Evolutionary conservation across 2,797 vertebrate genomes (phyloP), one percentile per base, ranked within the genome.

Genomic region (Enteromius radiatus): DNA sequence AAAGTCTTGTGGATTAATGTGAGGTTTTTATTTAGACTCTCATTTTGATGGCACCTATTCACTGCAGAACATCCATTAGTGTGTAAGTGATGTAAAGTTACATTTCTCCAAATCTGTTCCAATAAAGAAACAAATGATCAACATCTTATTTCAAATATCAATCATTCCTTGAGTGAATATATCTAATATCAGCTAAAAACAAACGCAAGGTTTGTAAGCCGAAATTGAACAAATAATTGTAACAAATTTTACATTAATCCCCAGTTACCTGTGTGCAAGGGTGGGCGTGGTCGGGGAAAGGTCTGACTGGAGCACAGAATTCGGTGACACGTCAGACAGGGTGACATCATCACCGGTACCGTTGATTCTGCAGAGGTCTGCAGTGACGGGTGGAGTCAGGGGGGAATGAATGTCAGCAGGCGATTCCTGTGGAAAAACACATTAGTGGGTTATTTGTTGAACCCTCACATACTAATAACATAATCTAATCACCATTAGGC

Each of bases 391-490:
- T 0, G 98, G 97, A 36, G 96, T 98, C 91, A 98, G 90, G 89
- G 98, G 98, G 91, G 97, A 98, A 47, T 97, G 95, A 80, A 99
- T 96, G 87, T 99, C 98, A 43, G 96, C 97, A 26, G 94, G 96
- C 80, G 98, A 99, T 92, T 99, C 98, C 98, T 99, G 81, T 74
- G 47, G 28, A 76, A 77, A 6, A 1, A 64, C 21, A 33, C 8
- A 47, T 49, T 6, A 0, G 19, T 41, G 21, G n/a, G 47, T 52
- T 65, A 52, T 36, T 38, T 67, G 45, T 67, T n/a, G 38, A 11
- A 63, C 56, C 33, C 56, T 45, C 56, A 63, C 75, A 63, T 63
- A 45, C 23, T 45, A 0, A 12, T 12, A 19, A 63, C 56, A 45
- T 63, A 21, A 45, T 31, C 10, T 63, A 26, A 59, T 17, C 59